Base-by-base conservation (phyloP, 1,140 invertebrate species). In the Zophobas morio region DNA sequence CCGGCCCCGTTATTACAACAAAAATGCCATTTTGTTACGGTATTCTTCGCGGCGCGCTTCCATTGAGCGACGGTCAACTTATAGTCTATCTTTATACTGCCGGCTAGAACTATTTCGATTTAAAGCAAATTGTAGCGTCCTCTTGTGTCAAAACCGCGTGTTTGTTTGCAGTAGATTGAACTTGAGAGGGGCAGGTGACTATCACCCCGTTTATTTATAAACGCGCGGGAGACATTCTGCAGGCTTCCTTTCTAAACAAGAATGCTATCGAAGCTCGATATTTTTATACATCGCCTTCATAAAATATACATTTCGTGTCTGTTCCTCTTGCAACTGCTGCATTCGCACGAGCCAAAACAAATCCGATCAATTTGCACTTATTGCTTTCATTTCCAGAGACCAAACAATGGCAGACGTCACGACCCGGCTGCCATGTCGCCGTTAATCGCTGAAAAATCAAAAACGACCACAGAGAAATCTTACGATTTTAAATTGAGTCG, bases 141-240 rank as follows among this genome's bases (percentile, higher is more conserved):
- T 81, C 79, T 78, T 82, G 75, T 82, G 73, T 80, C 78, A 76
- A 75, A 79, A 75, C 70, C 74, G 51, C 54, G 53, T 81, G 81
- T 79, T 81, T 83, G 82, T 82, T 83, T 83, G 80, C 74, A 70
- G 75, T 82, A 80, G 76, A 82, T 79, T 81, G 76, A 83, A 81
- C 66, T 79, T 77, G 77, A 82, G 77, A 80, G 79, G 74, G 81
- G 81, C 81, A 84, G 80, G 80, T 84, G 78, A 84, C 79, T 82
- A 83, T 82, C 82, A 82, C 81, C 80, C 80, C 76, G 80, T 81
- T 83, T 84, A 83, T 84, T 85, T 84, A 83, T 84, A 82, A 79
- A 79, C 78, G 81, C 54, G 75, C 78, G 79, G 80, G 79, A 84
- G 83, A 85, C 82, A 84, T 83, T 84, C 80, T 79, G 81, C 84